Evolutionary conservation across 1,140 invertebrate genomes (phyloP).

Genomic region (Coelopa frigida): DNA sequence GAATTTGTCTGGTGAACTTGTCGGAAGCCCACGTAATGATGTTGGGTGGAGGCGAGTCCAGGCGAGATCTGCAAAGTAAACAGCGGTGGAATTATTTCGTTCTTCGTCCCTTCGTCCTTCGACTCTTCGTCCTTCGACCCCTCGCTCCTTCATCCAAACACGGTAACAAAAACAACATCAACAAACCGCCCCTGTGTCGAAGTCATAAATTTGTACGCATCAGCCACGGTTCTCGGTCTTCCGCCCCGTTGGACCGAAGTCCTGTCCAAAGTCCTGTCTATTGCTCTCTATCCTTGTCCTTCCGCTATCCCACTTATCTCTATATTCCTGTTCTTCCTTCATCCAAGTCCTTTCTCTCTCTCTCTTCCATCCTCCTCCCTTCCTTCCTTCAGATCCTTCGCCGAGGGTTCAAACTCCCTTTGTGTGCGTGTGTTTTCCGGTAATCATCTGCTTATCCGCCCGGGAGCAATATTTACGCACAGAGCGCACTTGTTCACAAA

Average conservation of each 20-base stretch:
- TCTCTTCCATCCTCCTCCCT: too few species aligned
- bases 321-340: too few species aligned
- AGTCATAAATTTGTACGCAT: constrained; percentile 45
- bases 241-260: background rate
- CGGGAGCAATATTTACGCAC: constrained; percentile 43
- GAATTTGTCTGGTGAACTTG: too few species aligned
- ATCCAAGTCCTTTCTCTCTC: too few species aligned
- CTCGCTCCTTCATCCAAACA: background rate
- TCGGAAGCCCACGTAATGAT: too few species aligned
- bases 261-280: constrained; percentile 7
- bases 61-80: too few species aligned
- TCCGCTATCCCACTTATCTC: background rate
- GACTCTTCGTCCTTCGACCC: background rate
- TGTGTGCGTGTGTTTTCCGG: too few species aligned
- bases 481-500: constrained; percentile 34
- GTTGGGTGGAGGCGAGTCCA: too few species aligned
- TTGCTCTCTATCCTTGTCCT: background rate
- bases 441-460: constrained; percentile 39
- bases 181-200: constrained; percentile 20
- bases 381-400: too few species aligned
- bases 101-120: background rate
- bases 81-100: too few species aligned
- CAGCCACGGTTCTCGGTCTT: constrained; percentile 29
- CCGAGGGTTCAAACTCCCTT: too few species aligned
- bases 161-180: background rate